These are phyloP conservation scores for Parazoanthus darwini DNA, from an alignment of 92 coral and sea anemone genomes.

Conservation along the genomic window DNA sequence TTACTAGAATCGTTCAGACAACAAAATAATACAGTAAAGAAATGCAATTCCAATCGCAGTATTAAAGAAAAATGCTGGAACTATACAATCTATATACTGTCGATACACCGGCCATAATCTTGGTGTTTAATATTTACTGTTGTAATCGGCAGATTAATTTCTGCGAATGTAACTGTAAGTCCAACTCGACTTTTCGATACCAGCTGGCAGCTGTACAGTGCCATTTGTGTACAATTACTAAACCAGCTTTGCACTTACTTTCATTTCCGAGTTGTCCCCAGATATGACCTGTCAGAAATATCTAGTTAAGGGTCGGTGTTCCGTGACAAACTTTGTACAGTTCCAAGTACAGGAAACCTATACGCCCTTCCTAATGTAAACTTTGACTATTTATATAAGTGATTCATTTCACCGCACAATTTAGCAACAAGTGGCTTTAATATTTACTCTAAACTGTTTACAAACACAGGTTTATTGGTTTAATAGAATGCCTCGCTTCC, in stretches of 20 bases:
- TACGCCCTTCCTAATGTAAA: conserved; percentile 29
- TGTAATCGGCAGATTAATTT: background rate
- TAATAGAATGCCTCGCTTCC: background rate
- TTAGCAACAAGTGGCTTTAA: background rate
- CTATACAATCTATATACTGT: background rate
- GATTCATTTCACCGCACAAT: background rate
- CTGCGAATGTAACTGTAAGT: background rate
- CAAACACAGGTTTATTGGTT: conserved; percentile 18
- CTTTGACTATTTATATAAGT: background rate
- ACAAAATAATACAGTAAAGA: background rate
- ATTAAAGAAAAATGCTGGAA: background rate
- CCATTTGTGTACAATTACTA: background rate
- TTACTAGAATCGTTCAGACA: background rate
- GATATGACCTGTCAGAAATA: background rate
- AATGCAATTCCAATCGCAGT: background rate
- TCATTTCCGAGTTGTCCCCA: background rate
- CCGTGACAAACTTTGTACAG: background rate
- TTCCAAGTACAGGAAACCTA: background rate
- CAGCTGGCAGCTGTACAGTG: background rate
- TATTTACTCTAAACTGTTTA: conserved; percentile 12
- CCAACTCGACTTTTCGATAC: background rate
- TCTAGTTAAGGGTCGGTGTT: background rate
- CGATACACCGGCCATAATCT: background rate
- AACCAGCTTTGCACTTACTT: background rate
- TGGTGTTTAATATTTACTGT: background rate